Conservation (phyloP, 1,140 invertebrate genomes). For the Grapholita molesta region DNA sequence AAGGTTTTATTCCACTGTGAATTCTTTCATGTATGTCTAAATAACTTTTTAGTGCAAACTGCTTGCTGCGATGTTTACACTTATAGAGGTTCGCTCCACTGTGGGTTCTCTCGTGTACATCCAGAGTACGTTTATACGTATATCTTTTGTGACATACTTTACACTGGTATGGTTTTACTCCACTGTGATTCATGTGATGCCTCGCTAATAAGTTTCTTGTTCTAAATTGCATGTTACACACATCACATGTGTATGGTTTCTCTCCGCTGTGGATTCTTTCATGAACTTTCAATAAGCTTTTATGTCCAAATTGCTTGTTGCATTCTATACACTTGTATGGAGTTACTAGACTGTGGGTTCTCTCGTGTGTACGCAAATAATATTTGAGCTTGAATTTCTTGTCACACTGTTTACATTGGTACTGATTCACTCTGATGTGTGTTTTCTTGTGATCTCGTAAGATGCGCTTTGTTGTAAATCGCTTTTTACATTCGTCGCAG, state of each 20-base stretch:
- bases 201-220: accelerated
- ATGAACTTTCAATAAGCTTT: neutral
- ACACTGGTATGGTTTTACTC: neutral
- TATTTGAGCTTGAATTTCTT: no score
- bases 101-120: no score
- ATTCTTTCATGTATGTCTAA: no score
- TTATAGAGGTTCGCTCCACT: neutral
- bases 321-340: no score
- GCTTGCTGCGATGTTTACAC: neutral
- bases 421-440: no score
- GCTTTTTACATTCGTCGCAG: neutral
- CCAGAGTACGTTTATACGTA: neutral
- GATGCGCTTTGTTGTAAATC: neutral
- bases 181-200: neutral
- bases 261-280: neutral
- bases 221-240: neutral
- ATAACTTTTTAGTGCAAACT: neutral
- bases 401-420: no score
- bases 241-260: neutral
- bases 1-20: no score
- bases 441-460: no score
- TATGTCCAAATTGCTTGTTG: no score
- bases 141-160: neutral
- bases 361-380: no score
- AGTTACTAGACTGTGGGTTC: no score